Conservation (phyloP, 1,140 invertebrate genomes). For the Drosophila kikkawai region DNA sequence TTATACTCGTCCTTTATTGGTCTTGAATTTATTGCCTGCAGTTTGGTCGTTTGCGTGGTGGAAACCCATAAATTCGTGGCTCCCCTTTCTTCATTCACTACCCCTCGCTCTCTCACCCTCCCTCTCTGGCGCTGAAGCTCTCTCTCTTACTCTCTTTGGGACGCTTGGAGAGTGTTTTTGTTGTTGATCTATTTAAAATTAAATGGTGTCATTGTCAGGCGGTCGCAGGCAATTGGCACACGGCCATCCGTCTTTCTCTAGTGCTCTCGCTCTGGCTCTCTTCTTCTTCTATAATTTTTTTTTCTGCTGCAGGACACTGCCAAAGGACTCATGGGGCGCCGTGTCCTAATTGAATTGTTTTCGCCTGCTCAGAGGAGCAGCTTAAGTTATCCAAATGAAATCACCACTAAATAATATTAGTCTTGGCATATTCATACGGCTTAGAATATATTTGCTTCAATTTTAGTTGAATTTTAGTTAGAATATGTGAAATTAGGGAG, state of each 20-base stretch:
- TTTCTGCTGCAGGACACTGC: slow-evolving; percentile 19
- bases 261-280: not conserved
- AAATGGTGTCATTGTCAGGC: slow-evolving; percentile 74
- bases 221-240: slow-evolving; percentile 34
- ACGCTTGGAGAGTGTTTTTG: slow-evolving; percentile 19
- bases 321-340: slow-evolving; percentile 23
- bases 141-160: not conserved
- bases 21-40: slow-evolving; percentile 58
- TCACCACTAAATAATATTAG: slow-evolving; percentile 13
- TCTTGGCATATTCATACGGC: not conserved
- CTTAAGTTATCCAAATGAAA: slow-evolving; percentile 9
- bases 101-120: not conserved
- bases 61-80: slow-evolving; percentile 56
- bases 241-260: slow-evolving; percentile 15
- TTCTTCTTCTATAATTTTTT: not conserved
- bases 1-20: slow-evolving; percentile 36
- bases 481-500: not conserved
- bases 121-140: not conserved
- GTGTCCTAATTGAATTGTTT: slow-evolving; percentile 34
- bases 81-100: slow-evolving; percentile 7
- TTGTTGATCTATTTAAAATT: slow-evolving; percentile 66
- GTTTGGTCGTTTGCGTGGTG: slow-evolving; percentile 55
- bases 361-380: not conserved
- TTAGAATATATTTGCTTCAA: not conserved
- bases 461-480: not conserved